Conservation (phyloP, 2,888 invertebrate species). For the Drosophila eohydei region DNA sequence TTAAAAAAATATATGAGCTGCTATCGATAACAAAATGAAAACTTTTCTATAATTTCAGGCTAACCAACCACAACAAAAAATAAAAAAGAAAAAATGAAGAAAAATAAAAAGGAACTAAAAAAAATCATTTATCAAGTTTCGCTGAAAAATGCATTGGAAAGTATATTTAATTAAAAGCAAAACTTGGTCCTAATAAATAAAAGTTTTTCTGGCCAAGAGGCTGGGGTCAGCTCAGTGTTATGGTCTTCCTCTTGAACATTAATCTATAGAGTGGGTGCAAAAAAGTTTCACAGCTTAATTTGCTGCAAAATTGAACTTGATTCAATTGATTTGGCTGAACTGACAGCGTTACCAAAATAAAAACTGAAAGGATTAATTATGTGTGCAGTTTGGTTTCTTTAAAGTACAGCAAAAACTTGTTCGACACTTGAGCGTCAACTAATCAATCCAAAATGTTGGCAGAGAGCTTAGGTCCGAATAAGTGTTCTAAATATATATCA, state of each 20-base stretch:
- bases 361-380: neutral
- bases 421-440: neutral
- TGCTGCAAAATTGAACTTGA: constrained; percentile 58
- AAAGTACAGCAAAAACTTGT: constrained; percentile 31
- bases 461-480: neutral
- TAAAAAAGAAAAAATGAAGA: constrained; percentile 18
- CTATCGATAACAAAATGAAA: constrained; percentile 51
- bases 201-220: constrained; percentile 42
- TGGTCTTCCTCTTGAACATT: constrained; percentile 6
- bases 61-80: constrained; percentile 30
- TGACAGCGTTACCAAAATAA: constrained; percentile 4
- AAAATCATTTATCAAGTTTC: constrained; percentile 71
- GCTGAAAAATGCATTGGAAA: constrained; percentile 46
- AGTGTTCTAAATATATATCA: neutral
- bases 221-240: constrained; percentile 17
- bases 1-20: constrained; percentile 41
- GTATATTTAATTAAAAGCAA: constrained; percentile 69
- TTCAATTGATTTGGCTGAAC: constrained; percentile 51
- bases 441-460: neutral
- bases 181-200: constrained; percentile 71
- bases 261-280: constrained; percentile 12
- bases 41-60: constrained; percentile 43
- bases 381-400: neutral
- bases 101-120: constrained; percentile 25
- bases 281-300: constrained; percentile 60